Evolutionary conservation across 2,797 vertebrate genomes (phyloP).

Genomic region (Rhinoraja longicauda): DNA sequence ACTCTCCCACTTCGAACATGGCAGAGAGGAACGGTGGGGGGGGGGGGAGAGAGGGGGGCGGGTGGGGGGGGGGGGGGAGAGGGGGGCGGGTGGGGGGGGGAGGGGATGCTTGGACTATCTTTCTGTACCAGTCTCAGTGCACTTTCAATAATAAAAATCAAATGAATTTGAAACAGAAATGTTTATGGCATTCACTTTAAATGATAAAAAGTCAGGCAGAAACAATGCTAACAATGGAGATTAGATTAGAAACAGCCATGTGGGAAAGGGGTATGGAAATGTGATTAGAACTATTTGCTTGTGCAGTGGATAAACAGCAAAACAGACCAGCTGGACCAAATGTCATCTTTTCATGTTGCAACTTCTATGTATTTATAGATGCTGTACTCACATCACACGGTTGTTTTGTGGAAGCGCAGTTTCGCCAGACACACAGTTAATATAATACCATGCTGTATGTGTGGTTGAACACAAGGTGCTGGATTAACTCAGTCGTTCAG

Average conservation of each 20-base stretch:
- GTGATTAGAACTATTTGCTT: constrained; percentile 16
- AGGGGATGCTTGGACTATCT: neutral
- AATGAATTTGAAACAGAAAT: too few species aligned
- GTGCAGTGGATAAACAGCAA: neutral
- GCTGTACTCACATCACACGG: neutral
- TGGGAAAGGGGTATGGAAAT: neutral
- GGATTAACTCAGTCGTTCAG: too few species aligned
- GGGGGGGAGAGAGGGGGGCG: neutral
- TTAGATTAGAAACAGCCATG: neutral
- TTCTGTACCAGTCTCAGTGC: neutral
- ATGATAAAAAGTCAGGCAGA: neutral
- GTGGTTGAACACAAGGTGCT: too few species aligned
- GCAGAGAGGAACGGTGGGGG: too few species aligned
- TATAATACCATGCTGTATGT: neutral
- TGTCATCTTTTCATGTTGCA: neutral
- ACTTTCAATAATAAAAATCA: neutral
- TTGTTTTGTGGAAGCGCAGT: neutral
- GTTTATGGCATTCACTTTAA: neutral
- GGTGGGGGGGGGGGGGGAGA: neutral
- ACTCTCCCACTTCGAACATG: too few species aligned
- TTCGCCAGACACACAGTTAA: neutral
- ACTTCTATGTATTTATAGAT: neutral
- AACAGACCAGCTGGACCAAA: neutral
- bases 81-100: neutral
- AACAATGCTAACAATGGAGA: neutral